Conservation (phyloP, 2,797 vertebrate species). For the Margarornis squamiger region DNA sequence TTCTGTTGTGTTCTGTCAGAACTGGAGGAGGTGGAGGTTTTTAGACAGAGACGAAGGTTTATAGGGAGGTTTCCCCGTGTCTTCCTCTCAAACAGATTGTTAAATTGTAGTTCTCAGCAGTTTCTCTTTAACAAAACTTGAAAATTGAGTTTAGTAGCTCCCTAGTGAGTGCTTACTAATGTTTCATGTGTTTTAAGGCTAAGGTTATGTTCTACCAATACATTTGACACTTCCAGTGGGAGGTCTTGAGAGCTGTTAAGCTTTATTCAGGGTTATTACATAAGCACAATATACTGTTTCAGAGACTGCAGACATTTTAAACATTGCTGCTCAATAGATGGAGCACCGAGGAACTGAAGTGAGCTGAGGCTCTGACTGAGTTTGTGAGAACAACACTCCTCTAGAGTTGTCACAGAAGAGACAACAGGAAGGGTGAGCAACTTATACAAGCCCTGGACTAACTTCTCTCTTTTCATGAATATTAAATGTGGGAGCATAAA, state of each 20-base stretch:
- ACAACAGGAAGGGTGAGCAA: not conserved
- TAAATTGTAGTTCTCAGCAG: not conserved
- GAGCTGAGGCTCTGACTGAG: not conserved
- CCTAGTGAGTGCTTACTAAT: not conserved
- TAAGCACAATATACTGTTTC: conserved; percentile 23
- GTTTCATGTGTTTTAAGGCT: not conserved
- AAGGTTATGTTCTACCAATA: not conserved
- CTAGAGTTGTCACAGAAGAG: not conserved
- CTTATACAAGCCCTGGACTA: not conserved
- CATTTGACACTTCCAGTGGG: not conserved
- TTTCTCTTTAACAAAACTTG: not conserved
- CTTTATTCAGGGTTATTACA: conserved; percentile 71
- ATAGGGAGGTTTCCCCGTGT: not conserved
- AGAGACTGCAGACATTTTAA: conserved; percentile 18
- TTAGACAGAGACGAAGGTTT: not conserved
- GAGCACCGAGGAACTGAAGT: not conserved
- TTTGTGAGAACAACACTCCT: not conserved
- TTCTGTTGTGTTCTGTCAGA: not conserved
- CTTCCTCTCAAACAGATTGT: not conserved
- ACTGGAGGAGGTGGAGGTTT: not conserved
- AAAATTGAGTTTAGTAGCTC: not conserved
- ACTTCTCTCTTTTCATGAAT: not conserved
- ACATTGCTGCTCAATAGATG: not conserved
- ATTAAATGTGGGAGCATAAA: not conserved
- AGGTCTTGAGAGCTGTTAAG: conserved; percentile 18